Evolutionary conservation across 1,140 invertebrate genomes (phyloP).

Genomic region (Bombus cullumanus): DNA sequence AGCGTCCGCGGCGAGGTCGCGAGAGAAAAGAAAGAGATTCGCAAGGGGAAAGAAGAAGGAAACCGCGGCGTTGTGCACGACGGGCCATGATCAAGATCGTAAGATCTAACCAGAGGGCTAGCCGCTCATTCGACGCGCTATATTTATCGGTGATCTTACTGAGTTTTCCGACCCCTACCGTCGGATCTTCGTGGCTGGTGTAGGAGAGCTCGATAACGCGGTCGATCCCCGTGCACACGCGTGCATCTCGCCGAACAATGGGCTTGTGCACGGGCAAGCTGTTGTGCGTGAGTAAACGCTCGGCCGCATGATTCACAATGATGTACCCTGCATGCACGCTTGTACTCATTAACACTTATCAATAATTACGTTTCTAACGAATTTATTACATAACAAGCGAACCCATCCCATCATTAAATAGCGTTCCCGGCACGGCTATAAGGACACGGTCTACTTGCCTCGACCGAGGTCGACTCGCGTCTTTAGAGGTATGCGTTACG

Average conservation of each 20-base stretch:
- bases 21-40: not conserved
- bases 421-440: conserved; percentile 50
- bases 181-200: conserved; percentile 51
- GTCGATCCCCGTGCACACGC: conserved; percentile 39
- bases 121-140: conserved; percentile 72
- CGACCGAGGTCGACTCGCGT: conserved; percentile 33
- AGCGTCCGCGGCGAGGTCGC: not conserved
- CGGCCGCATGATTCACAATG: conserved; percentile 61
- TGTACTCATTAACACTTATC: conserved; percentile 75
- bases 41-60: conserved; percentile 19
- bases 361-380: conserved; percentile 77
- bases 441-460: conserved; percentile 73
- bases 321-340: conserved; percentile 53
- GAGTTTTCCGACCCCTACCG: conserved; percentile 74
- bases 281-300: conserved; percentile 71
- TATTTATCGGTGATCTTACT: conserved; percentile 78
- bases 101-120: conserved; percentile 71
- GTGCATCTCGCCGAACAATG: conserved; percentile 46
- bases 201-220: conserved; percentile 45
- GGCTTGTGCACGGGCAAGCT: conserved; percentile 7
- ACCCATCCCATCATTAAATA: conserved; percentile 71
- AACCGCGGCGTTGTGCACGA: conserved; percentile 68
- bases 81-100: conserved; percentile 76
- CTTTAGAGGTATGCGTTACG: not conserved
- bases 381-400: conserved; percentile 75